Base-by-base conservation (phyloP, 2,888 invertebrate species). In the Campopleginae sp. region DNA sequence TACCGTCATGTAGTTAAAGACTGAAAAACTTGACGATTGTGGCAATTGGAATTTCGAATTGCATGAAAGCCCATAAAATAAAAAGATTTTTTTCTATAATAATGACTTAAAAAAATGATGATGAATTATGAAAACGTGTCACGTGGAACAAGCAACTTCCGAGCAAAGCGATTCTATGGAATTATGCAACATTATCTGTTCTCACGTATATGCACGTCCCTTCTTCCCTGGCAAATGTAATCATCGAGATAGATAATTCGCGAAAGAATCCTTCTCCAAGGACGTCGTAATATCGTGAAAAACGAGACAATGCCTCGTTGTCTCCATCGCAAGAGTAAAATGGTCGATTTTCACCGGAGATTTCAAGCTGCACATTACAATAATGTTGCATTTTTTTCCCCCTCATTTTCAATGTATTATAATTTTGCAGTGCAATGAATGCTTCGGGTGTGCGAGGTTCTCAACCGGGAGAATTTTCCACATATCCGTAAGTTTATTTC, bases 231-330 rank as follows among this genome's bases (percentile, higher is more conserved):
- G 46, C 63, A 65, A 63, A 76, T 76, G 63, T 42, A 70, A 80
- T 76, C 58, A 44, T 76, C 76, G 79, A 63, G 72, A 84, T 58
- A 46, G 71, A 80, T 72, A 48, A 84, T 76, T 76, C 76, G 38
- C 44, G 14, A 31, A 75, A 48, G 27, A 80, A 71, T 76, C 72
- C 80, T 76, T 78, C 46, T 51, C 27, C 76, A 84, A 77, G 76
- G 72, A 71, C 72, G 54, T 48, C 65, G 58, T 70, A 65, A 23
- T 19, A 48, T 48, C 17, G 38, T 58, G 51, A 46, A 61, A 54
- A 63, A 31, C 31, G 44, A 75, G 61, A 80, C 80, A 76, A 80
- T 80, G 72, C 58, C 44, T 58, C 58, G 14, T 54, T 27, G 19
- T 80, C 33, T 72, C 48, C 23, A 31, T 83, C 42, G 23, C 44